Conservation (phyloP, 2,113 vertebrate species). For the Zapus hudsonius region DNA sequence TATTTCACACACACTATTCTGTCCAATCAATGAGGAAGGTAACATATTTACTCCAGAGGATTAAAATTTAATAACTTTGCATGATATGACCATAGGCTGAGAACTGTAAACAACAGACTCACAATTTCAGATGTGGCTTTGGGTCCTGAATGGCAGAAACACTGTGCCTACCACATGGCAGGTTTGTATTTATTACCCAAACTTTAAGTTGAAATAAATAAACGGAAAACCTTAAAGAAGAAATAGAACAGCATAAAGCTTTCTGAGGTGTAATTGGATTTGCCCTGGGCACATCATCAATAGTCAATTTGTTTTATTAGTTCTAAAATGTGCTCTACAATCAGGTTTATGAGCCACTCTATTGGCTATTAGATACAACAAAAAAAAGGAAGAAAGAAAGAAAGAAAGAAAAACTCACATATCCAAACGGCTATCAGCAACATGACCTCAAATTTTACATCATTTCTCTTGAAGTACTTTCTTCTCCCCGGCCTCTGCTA, state of each 20-base stretch:
- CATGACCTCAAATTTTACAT: conserved; percentile 58
- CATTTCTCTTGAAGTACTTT: conserved; percentile 8
- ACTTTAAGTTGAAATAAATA: conserved; percentile 73
- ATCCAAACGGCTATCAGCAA: conserved; percentile 52
- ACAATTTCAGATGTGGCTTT: neutral
- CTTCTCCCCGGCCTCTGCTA: neutral
- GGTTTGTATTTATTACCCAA: conserved; percentile 24
- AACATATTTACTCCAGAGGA: neutral
- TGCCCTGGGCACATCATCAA: conserved; percentile 73
- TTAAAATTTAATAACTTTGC: neutral
- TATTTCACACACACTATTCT: neutral
- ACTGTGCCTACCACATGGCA: neutral
- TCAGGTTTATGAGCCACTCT: conserved; percentile 76
- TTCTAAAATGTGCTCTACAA: conserved; percentile 70
- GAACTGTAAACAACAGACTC: neutral
- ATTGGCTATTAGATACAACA: conserved; percentile 69
- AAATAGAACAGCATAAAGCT: conserved; percentile 72
- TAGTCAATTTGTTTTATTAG: conserved; percentile 79
- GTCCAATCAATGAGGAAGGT: neutral
- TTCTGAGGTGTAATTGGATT: conserved; percentile 73
- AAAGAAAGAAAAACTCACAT: neutral
- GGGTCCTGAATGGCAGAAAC: neutral
- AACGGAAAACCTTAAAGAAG: conserved; percentile 63
- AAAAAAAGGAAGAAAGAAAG: neutral
- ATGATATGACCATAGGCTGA: neutral